phyloP scores from a whole-genome alignment of 1,140 invertebrate species.

The Octopus sinensis region DNA sequence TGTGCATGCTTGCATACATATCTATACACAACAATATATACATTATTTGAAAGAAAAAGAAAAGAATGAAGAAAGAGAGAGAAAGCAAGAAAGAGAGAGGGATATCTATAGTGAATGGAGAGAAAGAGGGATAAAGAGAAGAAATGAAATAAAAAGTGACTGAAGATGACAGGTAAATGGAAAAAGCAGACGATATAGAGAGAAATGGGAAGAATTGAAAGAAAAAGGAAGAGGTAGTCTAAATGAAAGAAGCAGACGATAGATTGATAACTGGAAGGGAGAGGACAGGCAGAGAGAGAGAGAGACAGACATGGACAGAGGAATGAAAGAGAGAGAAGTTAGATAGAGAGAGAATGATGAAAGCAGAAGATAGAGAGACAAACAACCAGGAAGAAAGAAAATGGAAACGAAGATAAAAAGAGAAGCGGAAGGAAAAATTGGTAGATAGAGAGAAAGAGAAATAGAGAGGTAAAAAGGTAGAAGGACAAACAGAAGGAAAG shows the following conservation, averaged over 20 bases:
- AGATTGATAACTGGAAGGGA: neutral
- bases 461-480: neutral
- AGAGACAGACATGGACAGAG: neutral
- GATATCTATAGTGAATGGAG: neutral
- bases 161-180: neutral
- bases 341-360: neutral
- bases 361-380: no score
- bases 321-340: neutral
- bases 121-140: neutral
- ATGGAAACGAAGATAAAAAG: neutral
- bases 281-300: slow-evolving; percentile 21
- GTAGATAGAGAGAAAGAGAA: neutral
- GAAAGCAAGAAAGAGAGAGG: neutral
- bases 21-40: no score
- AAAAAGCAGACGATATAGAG: neutral
- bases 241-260: neutral
- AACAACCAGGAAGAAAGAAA: neutral
- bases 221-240: neutral
- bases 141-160: neutral
- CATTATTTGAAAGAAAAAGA: neutral
- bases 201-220: neutral
- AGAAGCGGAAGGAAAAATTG: neutral
- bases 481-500: neutral
- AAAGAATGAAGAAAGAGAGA: neutral
- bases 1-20: no score